Percentiles rank a stretch among this genome's conserved stretches.
Evolutionary conservation across 2,888 invertebrate species (phyloP).

Genomic region (Chesias legatella): DNA sequence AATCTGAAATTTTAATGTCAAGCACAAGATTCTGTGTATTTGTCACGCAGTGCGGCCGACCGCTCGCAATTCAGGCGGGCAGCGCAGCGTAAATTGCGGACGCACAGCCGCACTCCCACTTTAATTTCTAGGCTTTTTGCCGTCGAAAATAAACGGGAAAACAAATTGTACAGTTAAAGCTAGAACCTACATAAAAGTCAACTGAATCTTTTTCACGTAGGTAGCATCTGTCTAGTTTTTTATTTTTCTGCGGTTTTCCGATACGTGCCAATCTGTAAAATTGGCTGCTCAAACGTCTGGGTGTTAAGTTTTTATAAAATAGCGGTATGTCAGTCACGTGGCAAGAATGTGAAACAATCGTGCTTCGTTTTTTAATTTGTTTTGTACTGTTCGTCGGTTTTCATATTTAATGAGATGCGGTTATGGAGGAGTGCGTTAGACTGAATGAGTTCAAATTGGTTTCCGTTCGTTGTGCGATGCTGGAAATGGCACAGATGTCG

Average conservation of each 20-base stretch:
- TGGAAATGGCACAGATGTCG: slow-evolving; percentile 70
- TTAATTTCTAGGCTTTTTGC: slow-evolving; percentile 29
- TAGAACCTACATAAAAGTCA: slow-evolving; percentile 26
- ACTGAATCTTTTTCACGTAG: slow-evolving; percentile 29
- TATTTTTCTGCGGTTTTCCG: slow-evolving; percentile 28
- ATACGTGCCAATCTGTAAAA: slow-evolving; percentile 29
- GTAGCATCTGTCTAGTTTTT: slow-evolving; percentile 26
- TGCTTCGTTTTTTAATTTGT: slow-evolving; percentile 15
- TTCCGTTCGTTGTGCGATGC: slow-evolving; percentile 37
- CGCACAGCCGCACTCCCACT: slow-evolving; percentile 37
- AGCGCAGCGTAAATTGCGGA: slow-evolving; percentile 57
- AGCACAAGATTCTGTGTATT: slow-evolving; percentile 1
- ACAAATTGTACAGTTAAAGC: slow-evolving; percentile 26
- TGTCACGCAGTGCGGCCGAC: slow-evolving; percentile 43
- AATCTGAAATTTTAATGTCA: no score
- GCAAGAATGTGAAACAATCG: slow-evolving; percentile 21
- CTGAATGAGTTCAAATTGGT: slow-evolving; percentile 34
- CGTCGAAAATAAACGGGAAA: slow-evolving; percentile 18
- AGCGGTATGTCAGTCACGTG: slow-evolving; percentile 24
- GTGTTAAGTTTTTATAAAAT: slow-evolving; percentile 28
- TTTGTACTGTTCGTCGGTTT: slow-evolving; percentile 20
- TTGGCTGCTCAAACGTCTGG: slow-evolving; percentile 12
- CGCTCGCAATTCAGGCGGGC: slow-evolving; percentile 29
- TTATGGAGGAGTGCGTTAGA: slow-evolving; percentile 23
- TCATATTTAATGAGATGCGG: slow-evolving; percentile 20